Percentiles rank a stretch among this genome's conserved stretches.
These are phyloP conservation scores for Trididemnum nubilum DNA, from an alignment of 23 tunicate genomes.

Conservation along the genomic window DNA sequence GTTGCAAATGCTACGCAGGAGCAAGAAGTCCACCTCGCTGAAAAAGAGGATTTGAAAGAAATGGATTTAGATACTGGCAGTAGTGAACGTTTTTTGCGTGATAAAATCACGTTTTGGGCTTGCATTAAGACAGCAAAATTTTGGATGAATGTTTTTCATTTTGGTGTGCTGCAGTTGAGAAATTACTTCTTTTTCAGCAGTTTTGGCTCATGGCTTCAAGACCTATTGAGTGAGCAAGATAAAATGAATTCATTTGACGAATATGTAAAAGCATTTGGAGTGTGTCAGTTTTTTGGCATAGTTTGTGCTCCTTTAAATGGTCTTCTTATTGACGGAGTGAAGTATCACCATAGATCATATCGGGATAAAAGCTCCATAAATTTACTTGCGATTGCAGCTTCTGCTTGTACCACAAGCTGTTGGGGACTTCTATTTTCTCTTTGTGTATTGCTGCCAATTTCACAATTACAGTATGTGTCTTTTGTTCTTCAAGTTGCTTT, in stretches of 20 bases:
- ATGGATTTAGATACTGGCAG: background rate
- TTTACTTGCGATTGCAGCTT: constrained; percentile 43
- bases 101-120: no score
- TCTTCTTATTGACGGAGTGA: constrained; percentile 61
- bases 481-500: constrained; percentile 78
- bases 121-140: constrained; percentile 39
- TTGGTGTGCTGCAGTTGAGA: constrained; percentile 73
- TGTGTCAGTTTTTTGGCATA: constrained; percentile 93
- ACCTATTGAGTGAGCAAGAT: constrained; percentile 12
- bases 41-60: constrained; percentile 2
- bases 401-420: constrained; percentile 56
- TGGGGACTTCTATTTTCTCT: constrained; percentile 77
- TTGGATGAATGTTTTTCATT: constrained; percentile 75
- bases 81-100: no score
- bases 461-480: constrained; percentile 68
- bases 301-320: constrained; percentile 91
- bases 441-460: constrained; percentile 39
- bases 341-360: constrained; percentile 9
- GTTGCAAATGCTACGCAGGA: background rate
- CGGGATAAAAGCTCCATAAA: constrained; percentile 20
- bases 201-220: constrained; percentile 42
- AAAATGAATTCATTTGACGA: background rate
- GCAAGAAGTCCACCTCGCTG: background rate
- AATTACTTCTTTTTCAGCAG: constrained; percentile 87
- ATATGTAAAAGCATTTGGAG: constrained; percentile 72